phyloP scores from a whole-genome alignment of 2,113 vertebrate genomes.

The Ceuthmochares aereus region DNA sequence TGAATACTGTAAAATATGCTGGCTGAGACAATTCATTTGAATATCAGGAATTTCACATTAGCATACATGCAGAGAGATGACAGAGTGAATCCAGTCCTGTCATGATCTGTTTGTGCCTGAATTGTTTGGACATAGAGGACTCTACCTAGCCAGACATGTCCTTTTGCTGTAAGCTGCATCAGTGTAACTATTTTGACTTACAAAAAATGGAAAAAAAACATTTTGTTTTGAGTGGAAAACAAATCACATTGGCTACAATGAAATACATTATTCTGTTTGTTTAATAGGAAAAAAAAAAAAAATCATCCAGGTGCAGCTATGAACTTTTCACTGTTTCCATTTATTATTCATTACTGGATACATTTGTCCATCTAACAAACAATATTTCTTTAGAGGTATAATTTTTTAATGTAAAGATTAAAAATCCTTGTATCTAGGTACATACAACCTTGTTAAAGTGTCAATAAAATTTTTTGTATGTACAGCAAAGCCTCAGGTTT shows the following conservation, averaged over 20 bases:
- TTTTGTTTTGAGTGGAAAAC: neutral
- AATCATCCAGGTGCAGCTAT: neutral
- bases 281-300: neutral
- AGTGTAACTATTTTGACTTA: neutral
- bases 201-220: neutral
- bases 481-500: neutral
- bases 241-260: neutral
- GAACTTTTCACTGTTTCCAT: neutral
- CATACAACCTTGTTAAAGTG: neutral
- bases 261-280: neutral
- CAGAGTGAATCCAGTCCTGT: neutral
- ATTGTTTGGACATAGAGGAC: neutral
- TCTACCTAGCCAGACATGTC: neutral
- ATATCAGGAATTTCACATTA: neutral
- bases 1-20: neutral
- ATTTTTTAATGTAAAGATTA: neutral
- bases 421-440: neutral
- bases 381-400: neutral
- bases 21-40: neutral
- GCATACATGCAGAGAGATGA: neutral
- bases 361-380: neutral
- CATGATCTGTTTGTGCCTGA: neutral
- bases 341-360: neutral
- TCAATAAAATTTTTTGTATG: neutral
- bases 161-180: neutral